A percentile compares a stretch with the other conserved stretches of the same genome.
These are phyloP conservation scores for Lates calcarifer DNA, from an alignment of 2,113 vertebrate species.

Conservation along the genomic window DNA sequence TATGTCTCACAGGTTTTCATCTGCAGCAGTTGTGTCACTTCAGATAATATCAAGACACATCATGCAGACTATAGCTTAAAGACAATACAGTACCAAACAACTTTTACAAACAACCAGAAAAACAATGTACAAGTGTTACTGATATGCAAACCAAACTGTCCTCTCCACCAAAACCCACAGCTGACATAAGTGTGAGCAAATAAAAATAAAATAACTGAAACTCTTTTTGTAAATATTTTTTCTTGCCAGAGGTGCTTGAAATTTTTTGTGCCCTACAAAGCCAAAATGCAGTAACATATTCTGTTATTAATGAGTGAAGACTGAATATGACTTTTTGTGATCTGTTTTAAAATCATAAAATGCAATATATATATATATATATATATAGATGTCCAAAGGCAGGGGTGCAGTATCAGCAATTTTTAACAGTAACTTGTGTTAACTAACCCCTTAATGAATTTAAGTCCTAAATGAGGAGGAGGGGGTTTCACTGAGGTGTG, in stretches of 20 bases:
- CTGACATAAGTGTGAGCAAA: background rate
- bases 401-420: too few relatives aligned
- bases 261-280: too few relatives aligned
- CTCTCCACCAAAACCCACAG: background rate
- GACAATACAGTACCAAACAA: background rate
- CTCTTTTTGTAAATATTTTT: too few relatives aligned
- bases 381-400: too few relatives aligned
- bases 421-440: background rate
- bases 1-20: constrained; percentile 57
- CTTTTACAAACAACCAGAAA: background rate
- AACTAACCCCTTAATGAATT: background rate
- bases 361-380: too few relatives aligned
- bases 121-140: background rate
- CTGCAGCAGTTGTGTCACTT: background rate
- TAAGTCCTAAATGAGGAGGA: background rate
- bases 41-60: constrained; percentile 7
- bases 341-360: too few relatives aligned
- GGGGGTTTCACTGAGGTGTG: background rate
- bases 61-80: background rate
- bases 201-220: background rate
- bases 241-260: too few relatives aligned
- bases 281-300: too few relatives aligned
- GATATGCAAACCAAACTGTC: background rate
- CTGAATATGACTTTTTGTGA: too few relatives aligned
- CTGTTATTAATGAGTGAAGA: too few relatives aligned